Base-by-base conservation (phyloP, 2,888 invertebrate genomes). In the Ectropis crepuscularia region DNA sequence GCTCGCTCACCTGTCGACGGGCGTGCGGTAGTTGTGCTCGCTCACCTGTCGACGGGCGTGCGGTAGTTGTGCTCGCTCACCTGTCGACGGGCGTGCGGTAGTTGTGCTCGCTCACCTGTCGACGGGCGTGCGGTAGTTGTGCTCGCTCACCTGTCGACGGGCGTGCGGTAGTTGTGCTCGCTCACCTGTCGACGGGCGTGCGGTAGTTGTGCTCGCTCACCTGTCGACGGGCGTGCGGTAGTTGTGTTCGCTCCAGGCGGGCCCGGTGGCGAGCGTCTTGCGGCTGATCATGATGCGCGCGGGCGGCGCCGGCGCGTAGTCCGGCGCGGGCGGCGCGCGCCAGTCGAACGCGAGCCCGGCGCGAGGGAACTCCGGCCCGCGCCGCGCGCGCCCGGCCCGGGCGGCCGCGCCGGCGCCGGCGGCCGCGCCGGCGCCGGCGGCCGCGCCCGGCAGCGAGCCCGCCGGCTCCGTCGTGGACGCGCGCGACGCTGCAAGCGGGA, bases 221-320 rank as follows among this genome's bases (percentile, higher is more conserved):
- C 90, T 85, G 68, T 93, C 93, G 43, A 93, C 85, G 12, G 93
- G 92, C 5, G 92, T 93, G 63, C 88, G 92, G 72, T 86, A 93
- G 71, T 93, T 93, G 7, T 86, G 79, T 63, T 93, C 92, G 47
- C 88, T 92, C 93, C 93, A 93, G 6, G 92, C 89, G 57, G 90
- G 89, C 16, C 91, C 92, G 0, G 92, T 92, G 0, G 91, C 89
- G 0, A 93, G 74, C 0, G 93, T 93, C 73, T 92, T 93, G 66
- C 91, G 77, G 65, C 92, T 92, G 71, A 93, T 93, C 83, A 88
- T 89, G 72, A 93, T 92, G 75, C 90, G 91, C n/a, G 90, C 89
- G 0, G 92, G 89, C 55, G 77, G 86, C 0, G 88, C 76, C 0
- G 89, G 85, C 61, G 88, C 90, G 72, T 89, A 93, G 9, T 93